Evolutionary conservation across 2,797 vertebrate species (phyloP), one percentile per base, ranked within the genome.

Genomic region (Chromis chromis): DNA sequence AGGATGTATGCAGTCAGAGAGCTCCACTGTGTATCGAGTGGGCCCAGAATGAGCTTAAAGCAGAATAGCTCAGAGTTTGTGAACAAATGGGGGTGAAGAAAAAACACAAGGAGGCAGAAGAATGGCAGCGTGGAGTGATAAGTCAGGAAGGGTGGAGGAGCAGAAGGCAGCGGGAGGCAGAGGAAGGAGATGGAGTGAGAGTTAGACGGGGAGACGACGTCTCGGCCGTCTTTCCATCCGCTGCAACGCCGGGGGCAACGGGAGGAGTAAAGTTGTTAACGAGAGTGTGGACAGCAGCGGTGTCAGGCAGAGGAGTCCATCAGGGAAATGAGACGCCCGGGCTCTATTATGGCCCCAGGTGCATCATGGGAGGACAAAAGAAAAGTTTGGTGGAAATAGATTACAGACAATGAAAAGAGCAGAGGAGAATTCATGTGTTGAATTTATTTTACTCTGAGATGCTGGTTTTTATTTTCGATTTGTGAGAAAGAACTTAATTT

Each of bases 1-100:
- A 91, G 95, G 94, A 95, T 90, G 95, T 93, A 96, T 96, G 94
- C 95, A 94, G 93, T 94, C 94, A 89, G 89, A 94, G 88, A 94
- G 91, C 93, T 88, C 92, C 91, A 91, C 90, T 90, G 90, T 80
- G 82, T 93, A 96, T 96, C 88, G 96, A 97, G 92, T 89, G 95
- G 97, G 91, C 81, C 76, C 22, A 79, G 74, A 80, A 79, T 39
- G 11, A 69, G 87, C 87, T 88, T 83, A 85, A 58, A 86, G 86
- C 76, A 75, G 79, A 91, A 90, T 84, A 72, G 80, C 80, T 76
- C 70, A 2, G 56, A 84, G 70, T 82, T 87, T 54, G 74, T 21
- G 27, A 74, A 76, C 46, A 70, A 81, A 81, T 58, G 69, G 71
- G 53, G 56, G 17, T 7, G 61, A 65, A 57, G 78, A 77, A 73